Conservation (phyloP, 2,888 invertebrate species). For the Drosophila atripex region DNA sequence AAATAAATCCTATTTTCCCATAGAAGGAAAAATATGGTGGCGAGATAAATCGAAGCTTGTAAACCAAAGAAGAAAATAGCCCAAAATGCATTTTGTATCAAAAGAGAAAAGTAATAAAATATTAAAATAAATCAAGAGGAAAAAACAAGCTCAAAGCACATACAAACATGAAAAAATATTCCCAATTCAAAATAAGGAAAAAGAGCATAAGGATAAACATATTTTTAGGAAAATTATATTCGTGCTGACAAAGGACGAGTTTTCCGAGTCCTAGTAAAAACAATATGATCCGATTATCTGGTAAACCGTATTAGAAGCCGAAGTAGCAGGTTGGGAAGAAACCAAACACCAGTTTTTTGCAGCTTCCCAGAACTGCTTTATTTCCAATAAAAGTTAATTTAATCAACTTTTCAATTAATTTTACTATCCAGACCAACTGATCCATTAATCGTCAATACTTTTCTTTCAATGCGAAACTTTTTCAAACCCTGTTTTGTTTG, state of each 20-base stretch:
- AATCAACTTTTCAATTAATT: not conserved
- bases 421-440: not conserved
- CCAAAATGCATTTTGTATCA: slow-evolving; percentile 35
- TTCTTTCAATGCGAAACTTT: slow-evolving; percentile 7
- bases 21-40: not conserved
- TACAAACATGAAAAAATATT: not conserved
- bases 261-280: slow-evolving; percentile 17
- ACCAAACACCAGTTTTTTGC: not conserved
- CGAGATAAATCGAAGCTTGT: slow-evolving; percentile 10
- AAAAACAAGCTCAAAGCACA: slow-evolving; percentile 1
- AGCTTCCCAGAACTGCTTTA: not conserved
- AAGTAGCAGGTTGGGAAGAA: not conserved
- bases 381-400: not conserved
- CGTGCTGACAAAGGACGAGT: slow-evolving; percentile 9
- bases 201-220: slow-evolving; percentile 14
- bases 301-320: slow-evolving; percentile 23
- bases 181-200: not conserved
- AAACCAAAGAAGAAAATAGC: not conserved
- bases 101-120: slow-evolving; percentile 36
- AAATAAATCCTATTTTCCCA: slow-evolving; percentile 3
- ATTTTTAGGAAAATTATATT: slow-evolving; percentile 18
- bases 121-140: slow-evolving; percentile 40
- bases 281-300: slow-evolving; percentile 58
- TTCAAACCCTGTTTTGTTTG: slow-evolving; percentile 17
- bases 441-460: not conserved